Percentiles rank a stretch among this genome's conserved stretches.
Evolutionary conservation across 2,888 invertebrate genomes (phyloP).

Genomic region (Tryphoninae sp.): DNA sequence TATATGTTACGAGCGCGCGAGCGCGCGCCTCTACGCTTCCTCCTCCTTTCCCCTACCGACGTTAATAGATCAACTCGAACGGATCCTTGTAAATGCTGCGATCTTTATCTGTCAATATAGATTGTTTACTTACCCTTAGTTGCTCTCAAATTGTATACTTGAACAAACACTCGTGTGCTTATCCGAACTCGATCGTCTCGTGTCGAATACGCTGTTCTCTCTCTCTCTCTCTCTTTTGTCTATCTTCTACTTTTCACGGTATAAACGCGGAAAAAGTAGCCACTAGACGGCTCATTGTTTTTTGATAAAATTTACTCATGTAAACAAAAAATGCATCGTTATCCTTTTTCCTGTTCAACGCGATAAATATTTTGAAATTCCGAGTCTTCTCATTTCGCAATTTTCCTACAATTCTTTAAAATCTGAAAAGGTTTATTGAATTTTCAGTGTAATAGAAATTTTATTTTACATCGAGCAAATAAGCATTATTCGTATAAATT

Average conservation of each 20-base stretch:
- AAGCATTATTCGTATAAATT: too few relatives aligned
- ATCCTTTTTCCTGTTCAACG: too few relatives aligned
- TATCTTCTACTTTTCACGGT: constrained; percentile 7
- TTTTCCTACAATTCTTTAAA: too few relatives aligned
- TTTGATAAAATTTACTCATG: too few relatives aligned
- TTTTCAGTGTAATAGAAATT: too few relatives aligned
- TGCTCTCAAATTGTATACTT: constrained; percentile 67
- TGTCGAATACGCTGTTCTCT: constrained; percentile 37
- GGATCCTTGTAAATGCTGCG: constrained; percentile 61
- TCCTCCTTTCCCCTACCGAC: constrained; percentile 16
- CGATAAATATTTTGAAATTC: too few relatives aligned
- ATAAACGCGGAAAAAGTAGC: background rate
- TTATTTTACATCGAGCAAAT: too few relatives aligned
- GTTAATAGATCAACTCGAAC: constrained; percentile 62
- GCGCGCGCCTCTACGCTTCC: constrained; percentile 26
- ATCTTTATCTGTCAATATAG: constrained; percentile 66
- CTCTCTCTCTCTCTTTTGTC: constrained; percentile 14
- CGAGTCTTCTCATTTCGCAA: too few relatives aligned
- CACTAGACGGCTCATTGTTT: too few relatives aligned
- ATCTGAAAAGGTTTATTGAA: too few relatives aligned
- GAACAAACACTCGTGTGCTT: constrained; percentile 66
- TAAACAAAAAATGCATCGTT: too few relatives aligned
- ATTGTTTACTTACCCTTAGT: constrained; percentile 67
- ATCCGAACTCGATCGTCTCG: constrained; percentile 61
- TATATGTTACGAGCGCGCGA: constrained; percentile 1